Base-by-base conservation (phyloP, 2,113 vertebrate genomes). In the Erinaceus europaeus region DNA sequence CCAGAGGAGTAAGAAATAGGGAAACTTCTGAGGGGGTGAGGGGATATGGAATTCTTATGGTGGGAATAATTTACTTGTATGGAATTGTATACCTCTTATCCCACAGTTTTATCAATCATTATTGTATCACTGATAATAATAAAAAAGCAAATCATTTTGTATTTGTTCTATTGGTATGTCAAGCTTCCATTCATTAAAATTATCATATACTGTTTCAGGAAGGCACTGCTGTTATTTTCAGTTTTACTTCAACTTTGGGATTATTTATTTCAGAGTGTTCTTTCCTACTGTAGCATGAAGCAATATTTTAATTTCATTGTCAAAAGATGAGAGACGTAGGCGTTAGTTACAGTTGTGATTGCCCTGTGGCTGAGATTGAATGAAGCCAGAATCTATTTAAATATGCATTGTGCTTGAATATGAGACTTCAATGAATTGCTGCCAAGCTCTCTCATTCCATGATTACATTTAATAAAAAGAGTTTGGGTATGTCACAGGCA, bases 281-380 rank as follows among this genome's bases (percentile, higher is more conserved):
- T 77, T 78, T 76, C 64, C 55, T 72, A 69, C 71, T 40, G 52
- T 86, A 93, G 87, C 82, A 89, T 93, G 50, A 89, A 95, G 61
- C 78, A 91, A 84, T 78, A 73, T 90, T 95, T 95, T 73, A 89
- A 94, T 95, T 93, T 95, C 94, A 90, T 95, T 95, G 89, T 95
- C 91, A 77, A 83, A 61, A 90, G 64, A 59, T 90, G 92, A 94
- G 93, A 92, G 84, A 83, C 27, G 68, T 88, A 68, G 62, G 81
- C 46, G 90, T 84, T 93, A 50, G 13, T 79, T 50, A 88, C 82
- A 93, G 82, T 82, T 52, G 68, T 82, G 92, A 86, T 40, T 92
- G 84, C 92, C 76, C 87, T 27, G 48, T 79, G 92, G 48, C 62
- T 29, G 42, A 80, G 82, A 87, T 20, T 89, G 82, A 91, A 94